Base-by-base conservation (phyloP, 2,113 vertebrate species). In the Polyodon spathula region DNA sequence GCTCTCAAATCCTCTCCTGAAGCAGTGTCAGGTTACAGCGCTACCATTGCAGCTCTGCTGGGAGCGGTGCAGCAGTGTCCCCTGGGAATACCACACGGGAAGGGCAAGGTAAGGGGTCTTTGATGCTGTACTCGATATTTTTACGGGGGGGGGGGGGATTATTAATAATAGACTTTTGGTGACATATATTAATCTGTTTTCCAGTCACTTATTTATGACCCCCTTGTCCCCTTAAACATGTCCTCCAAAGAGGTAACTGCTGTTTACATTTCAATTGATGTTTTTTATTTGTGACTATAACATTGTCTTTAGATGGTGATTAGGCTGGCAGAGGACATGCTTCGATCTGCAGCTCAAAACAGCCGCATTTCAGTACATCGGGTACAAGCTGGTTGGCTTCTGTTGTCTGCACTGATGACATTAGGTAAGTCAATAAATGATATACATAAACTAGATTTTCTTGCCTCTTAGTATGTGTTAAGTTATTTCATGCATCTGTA, bases 1-100 rank as follows among this genome's bases (percentile, higher is more conserved):
- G 66, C 78, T 0, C 75, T 93, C 16, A 94, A 91, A 68, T 89
- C 90, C 17, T 92, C 86, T 11, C 88, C 92, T 0, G 92, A 98
- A 67, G 91, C 92, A 1, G 81, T 97, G 57, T 87, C 87, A 38
- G 95, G 95, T 10, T 95, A 93, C 56, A 89, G 92, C 63, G 89
- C 91, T 67, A 90, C 92, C n/a, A 75, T 91, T 58, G 91, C 91
- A 40, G 89, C 91, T 68, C 79, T 98, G 66, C 76, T 97, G 61
- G 92, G 92, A 50, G 89, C 90, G 1, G 87, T 91, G 59, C 93
- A 89, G 48, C 82, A 88, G 50, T 92, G 90, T 71, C 86, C 89
- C n/a, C 77, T 97, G 62, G 95, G 95, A 73, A 92, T 98, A 73
- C 92, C 95, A 16, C 92, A 95, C 63, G 81, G 77, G 62, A 97